Percentiles rank a stretch among this genome's conserved stretches.
Evolutionary conservation across 2,888 invertebrate genomes (phyloP).

Genomic region (Melolontha melolontha): DNA sequence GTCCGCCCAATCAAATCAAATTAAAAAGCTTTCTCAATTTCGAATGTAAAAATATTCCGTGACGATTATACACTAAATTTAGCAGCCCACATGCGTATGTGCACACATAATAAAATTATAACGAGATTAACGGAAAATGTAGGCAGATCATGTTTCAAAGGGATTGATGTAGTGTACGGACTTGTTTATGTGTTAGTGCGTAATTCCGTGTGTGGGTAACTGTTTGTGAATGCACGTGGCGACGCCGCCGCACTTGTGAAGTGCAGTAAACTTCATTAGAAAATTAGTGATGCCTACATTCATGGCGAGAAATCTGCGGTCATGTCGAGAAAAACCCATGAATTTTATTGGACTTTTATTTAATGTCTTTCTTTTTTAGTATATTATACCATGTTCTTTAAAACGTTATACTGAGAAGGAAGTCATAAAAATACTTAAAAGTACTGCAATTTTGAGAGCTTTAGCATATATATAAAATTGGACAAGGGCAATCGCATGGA

Average conservation of each 20-base stretch:
- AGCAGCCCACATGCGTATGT: constrained; percentile 29
- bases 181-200: constrained; percentile 25
- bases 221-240: constrained; percentile 28
- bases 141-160: constrained; percentile 44
- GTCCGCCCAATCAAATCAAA: constrained; percentile 16
- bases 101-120: constrained; percentile 43
- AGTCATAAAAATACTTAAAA: no score
- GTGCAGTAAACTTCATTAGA: constrained; percentile 46
- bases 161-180: constrained; percentile 41
- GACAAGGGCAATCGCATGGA: no score
- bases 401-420: no score
- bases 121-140: constrained; percentile 42
- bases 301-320: constrained; percentile 34
- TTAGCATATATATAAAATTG: no score
- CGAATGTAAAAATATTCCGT: constrained; percentile 40
- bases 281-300: constrained; percentile 47
- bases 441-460: no score
- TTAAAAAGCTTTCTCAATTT: constrained; percentile 17
- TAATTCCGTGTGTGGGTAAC: constrained; percentile 27
- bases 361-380: background rate
- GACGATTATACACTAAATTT: constrained; percentile 41
- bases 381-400: no score
- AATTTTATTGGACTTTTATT: constrained; percentile 11
- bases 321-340: constrained; percentile 7
- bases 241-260: constrained; percentile 30